Base-by-base conservation (phyloP, 2,888 invertebrate genomes). In the Netelia melanura region DNA sequence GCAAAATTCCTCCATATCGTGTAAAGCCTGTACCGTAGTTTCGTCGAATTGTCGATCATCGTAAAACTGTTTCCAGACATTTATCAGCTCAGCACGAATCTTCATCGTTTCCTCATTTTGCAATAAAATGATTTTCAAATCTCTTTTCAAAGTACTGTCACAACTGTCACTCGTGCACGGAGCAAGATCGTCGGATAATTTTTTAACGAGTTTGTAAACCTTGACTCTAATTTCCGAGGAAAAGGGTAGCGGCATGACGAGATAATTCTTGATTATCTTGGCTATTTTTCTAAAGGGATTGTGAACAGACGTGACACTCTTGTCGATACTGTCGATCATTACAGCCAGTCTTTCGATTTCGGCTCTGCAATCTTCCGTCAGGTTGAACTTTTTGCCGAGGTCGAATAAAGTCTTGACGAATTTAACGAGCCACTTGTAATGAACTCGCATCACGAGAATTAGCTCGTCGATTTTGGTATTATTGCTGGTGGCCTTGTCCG, bases 341-440 rank as follows among this genome's bases (percentile, higher is more conserved):
- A 89, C 80, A 1, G 91, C 89, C 11, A 94, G 81, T 11, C 89
- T 79, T 43, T 91, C 87, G 1, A 92, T 79, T 79, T 92, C 90
- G 0, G 56, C 81, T 48, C 84, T 88, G 48, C 86, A 85, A 0
- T 86, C 79, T 0, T 58, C 54, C 11, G 83, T 76, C 8, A 83
- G 76, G 0, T 58, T 11, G 3, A 62, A 64, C 48, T 86, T 54
- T 3, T 88, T 82, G 10, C 82, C 83, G 23, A 86, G 84, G 0
- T 72, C 58, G 21, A 90, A 88, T 0, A 91, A 62, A 6, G 86
- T 88, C 1, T 89, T 89, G 9, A 93, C 71, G 38, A 90, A 95
- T 91, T 97, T 97, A 21, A 95, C 93, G 54, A 97, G 91, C 97
- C 97, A 97, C 92, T 96, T 96, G 89, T 96, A 96, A 91, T 97